phyloP scores from a whole-genome alignment of 1,140 invertebrate genomes.

The Pomacea maculata region DNA sequence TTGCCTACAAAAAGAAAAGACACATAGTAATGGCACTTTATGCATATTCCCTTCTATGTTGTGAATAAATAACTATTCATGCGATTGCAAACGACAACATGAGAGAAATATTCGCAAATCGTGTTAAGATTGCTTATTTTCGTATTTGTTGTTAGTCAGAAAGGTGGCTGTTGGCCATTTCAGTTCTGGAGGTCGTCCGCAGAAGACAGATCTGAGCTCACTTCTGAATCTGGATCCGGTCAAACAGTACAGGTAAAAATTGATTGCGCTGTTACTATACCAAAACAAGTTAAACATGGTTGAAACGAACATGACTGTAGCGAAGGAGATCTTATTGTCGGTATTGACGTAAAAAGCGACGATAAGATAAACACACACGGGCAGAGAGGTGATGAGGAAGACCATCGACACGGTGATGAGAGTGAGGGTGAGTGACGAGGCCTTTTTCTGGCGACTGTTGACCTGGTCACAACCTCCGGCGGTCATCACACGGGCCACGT shows the following conservation, averaged over 20 bases:
- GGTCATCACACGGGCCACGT: background rate
- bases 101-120: too few species aligned
- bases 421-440: constrained; percentile 22
- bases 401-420: constrained; percentile 1
- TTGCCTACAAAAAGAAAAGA: too few species aligned
- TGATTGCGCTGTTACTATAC: constrained; percentile 31
- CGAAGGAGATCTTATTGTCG: background rate
- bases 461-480: background rate
- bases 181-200: too few species aligned
- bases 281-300: constrained; percentile 17
- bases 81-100: too few species aligned
- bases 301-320: background rate
- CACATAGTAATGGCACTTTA: too few species aligned
- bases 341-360: background rate
- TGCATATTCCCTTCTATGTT: too few species aligned
- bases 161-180: too few species aligned
- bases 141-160: too few species aligned
- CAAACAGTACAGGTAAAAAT: constrained; percentile 33
- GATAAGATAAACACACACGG: constrained; percentile 21
- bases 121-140: too few species aligned
- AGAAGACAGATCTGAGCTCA: too few species aligned
- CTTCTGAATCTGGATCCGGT: constrained; percentile 21
- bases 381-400: constrained; percentile 22
- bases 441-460: background rate
- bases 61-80: too few species aligned